These are phyloP conservation scores for Stenolophus ochropezus DNA, from an alignment of 2,888 invertebrate genomes.

Conservation along the genomic window DNA sequence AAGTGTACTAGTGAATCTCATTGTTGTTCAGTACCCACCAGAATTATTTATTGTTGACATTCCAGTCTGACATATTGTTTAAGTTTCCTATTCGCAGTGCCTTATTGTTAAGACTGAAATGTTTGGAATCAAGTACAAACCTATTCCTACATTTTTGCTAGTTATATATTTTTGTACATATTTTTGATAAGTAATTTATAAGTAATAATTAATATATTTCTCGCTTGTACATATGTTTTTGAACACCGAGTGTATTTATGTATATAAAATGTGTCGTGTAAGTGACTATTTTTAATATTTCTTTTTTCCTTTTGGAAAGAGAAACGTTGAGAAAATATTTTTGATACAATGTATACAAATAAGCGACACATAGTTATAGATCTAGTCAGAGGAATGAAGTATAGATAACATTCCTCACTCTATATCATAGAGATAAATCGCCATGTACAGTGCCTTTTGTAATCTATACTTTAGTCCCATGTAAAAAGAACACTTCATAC, in stretches of 20 bases:
- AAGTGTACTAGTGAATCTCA: constrained; percentile 66
- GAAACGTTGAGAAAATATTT: constrained; percentile 41
- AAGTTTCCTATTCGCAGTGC: constrained; percentile 56
- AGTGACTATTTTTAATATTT: constrained; percentile 12
- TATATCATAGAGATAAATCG: constrained; percentile 69
- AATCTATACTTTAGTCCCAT: constrained; percentile 66
- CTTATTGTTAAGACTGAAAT: constrained; percentile 61
- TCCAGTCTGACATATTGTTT: constrained; percentile 56
- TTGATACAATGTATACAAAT: constrained; percentile 43
- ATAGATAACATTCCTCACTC: constrained; percentile 67
- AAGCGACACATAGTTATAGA: constrained; percentile 63
- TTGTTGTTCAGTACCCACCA: constrained; percentile 33
- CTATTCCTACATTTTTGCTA: constrained; percentile 58
- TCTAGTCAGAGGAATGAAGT: constrained; percentile 70
- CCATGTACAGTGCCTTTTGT: constrained; percentile 74
- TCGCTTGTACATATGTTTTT: constrained; percentile 53
- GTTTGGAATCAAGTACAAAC: constrained; percentile 59
- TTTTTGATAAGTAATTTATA: constrained; percentile 45
- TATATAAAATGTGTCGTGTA: constrained; percentile 48
- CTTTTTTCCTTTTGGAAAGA: constrained; percentile 30
- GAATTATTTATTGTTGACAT: constrained; percentile 49
- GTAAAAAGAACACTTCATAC: constrained; percentile 53
- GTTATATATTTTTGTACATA: constrained; percentile 51
- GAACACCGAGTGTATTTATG: constrained; percentile 55
- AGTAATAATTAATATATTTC: constrained; percentile 56